Base-by-base conservation (phyloP, 2,888 invertebrate genomes). In the Muschampia plurimacula region DNA sequence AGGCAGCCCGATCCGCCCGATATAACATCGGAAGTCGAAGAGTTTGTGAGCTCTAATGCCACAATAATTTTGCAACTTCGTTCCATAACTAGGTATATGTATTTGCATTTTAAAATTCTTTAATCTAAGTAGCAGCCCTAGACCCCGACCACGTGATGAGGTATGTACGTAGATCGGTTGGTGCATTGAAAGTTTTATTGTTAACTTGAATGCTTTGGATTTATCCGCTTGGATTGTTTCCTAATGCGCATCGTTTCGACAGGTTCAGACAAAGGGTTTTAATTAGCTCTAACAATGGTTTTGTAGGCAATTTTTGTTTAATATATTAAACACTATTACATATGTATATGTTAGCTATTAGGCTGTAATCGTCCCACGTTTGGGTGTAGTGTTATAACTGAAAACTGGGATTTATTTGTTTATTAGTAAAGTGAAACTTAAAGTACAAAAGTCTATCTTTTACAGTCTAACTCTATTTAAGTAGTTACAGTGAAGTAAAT, bases 111-210 rank as follows among this genome's bases (percentile, higher is more conserved):
- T 6, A 39, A 7, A 39, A 7, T 7, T 15, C n/a, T n/a, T 1
- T 52, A 2, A 10, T 46, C 12, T 59, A 62, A 39, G 36, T 52
- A 13, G 28, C 64, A 70, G 44, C 70, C 70, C 70, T 70, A 65
- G 0, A 0, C 2, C 55, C 39, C 8, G 59, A 46, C 67, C 49
- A 36, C 65, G 65, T 49, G 59, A 71, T 66, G 28, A 64, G 69
- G 57, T 70, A 22, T 70, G 49, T 65, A 67, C 67, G 67, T 59
- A 39, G 57, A 57, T 71, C 65, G 46, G 65, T 70, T 2, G 57
- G 49, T 52, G 59, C 59, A 64, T 70, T 66, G 70, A 66, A 66
- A 65, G 70, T 66, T 65, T 66, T 66, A 71, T 66, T 71, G 65
- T 66, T 71, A 49, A 66, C 65, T 71, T 65, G 59, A 71, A 70